Evolutionary conservation across 2,797 vertebrate species (phyloP).

Genomic region (Pyrocephalus nanus): DNA sequence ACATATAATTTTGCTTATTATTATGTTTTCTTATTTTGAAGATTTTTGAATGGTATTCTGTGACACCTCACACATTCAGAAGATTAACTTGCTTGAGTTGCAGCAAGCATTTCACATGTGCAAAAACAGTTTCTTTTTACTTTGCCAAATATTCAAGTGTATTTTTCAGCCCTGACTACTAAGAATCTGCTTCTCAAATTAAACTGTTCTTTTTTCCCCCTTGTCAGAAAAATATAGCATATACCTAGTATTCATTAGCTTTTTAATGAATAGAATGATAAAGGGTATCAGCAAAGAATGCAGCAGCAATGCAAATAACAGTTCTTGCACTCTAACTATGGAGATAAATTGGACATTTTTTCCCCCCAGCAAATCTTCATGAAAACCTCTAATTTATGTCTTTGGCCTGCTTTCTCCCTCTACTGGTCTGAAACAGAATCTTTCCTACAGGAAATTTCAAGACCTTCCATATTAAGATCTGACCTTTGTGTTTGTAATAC

Average conservation of each 20-base stretch:
- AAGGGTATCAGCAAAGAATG: not conserved
- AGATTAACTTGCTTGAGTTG: not conserved
- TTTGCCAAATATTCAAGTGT: not conserved
- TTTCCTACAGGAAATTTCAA: not conserved
- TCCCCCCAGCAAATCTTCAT: not conserved
- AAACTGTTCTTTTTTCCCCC: not conserved
- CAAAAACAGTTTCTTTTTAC: not conserved
- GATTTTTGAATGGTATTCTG: not conserved
- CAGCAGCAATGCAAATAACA: not conserved
- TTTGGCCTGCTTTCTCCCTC: constrained; percentile 27
- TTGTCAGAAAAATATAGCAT: not conserved
- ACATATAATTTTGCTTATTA: not conserved
- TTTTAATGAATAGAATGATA: not conserved
- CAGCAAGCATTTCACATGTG: not conserved
- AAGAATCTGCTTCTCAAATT: not conserved
- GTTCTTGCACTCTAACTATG: not conserved
- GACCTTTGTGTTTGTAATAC: not conserved
- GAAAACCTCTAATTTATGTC: not conserved
- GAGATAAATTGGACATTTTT: not conserved
- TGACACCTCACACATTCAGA: not conserved
- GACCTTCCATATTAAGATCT: constrained; percentile 12
- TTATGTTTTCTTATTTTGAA: not conserved
- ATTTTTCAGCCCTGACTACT: not conserved
- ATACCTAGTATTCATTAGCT: not conserved
- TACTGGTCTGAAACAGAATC: constrained; percentile 35